These are phyloP conservation scores for Gallirallus australis DNA, from an alignment of 2,797 vertebrate species.

Conservation along the genomic window DNA sequence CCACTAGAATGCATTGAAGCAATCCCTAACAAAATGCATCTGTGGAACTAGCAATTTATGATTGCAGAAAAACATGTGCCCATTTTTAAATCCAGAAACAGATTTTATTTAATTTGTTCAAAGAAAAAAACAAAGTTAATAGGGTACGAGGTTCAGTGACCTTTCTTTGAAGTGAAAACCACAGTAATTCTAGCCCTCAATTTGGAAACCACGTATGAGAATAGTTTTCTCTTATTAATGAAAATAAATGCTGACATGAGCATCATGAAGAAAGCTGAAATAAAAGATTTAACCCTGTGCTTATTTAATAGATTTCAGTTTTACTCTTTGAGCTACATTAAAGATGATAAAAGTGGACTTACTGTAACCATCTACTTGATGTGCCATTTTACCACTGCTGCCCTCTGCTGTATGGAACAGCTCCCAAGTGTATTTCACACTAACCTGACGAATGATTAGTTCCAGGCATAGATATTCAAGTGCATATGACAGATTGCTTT, in stretches of 20 bases:
- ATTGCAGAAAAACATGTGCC: background rate
- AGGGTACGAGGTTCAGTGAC: background rate
- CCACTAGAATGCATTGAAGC: conserved; percentile 40
- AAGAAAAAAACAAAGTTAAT: background rate
- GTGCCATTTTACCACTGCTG: conserved; percentile 21
- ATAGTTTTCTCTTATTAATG: background rate
- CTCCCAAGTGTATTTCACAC: background rate
- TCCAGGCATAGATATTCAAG: background rate
- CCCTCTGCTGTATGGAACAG: conserved; percentile 37
- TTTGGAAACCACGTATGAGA: background rate
- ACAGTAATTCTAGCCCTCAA: background rate
- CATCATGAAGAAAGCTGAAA: background rate
- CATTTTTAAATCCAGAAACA: background rate
- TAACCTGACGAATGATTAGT: background rate
- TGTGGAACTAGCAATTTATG: background rate
- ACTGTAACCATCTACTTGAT: background rate
- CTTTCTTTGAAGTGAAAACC: background rate
- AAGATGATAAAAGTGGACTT: background rate
- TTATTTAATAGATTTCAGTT: background rate
- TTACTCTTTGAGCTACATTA: background rate
- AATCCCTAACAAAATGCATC: conserved; percentile 27
- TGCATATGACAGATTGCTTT: background rate
- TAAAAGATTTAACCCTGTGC: background rate
- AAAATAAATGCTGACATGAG: background rate
- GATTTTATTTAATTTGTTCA: background rate